Conservation (phyloP, 2,797 vertebrate genomes). For the Chelon labrosus region DNA sequence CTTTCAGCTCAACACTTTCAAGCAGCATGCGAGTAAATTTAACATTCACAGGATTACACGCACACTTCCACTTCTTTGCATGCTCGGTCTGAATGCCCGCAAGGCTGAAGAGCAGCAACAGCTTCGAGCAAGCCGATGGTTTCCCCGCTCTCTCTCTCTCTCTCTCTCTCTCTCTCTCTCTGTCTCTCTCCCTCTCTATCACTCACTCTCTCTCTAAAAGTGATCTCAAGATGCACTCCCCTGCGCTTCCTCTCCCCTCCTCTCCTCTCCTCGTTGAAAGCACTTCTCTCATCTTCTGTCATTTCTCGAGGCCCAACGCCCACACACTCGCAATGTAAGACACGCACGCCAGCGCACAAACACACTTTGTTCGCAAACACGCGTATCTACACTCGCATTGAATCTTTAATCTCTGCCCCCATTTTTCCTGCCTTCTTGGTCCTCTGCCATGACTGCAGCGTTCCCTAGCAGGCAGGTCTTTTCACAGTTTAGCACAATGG, state of each 20-base stretch:
- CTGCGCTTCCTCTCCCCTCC: constrained; percentile 33
- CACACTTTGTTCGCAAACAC: constrained; percentile 68
- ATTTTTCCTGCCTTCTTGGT: constrained; percentile 79
- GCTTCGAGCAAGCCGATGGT: constrained; percentile 19
- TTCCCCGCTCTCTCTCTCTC: background rate
- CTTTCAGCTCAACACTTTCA: constrained; percentile 11
- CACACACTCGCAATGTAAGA: constrained; percentile 58
- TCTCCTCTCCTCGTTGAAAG: constrained; percentile 59
- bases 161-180: too few relatives aligned
- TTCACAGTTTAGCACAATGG: constrained; percentile 75
- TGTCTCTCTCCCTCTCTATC: constrained; percentile 37
- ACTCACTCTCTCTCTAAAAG: constrained; percentile 29
- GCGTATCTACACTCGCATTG: constrained; percentile 66
- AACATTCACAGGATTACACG: constrained; percentile 26
- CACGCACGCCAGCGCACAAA: constrained; percentile 60
- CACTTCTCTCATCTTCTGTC: constrained; percentile 68
- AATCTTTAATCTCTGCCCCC: constrained; percentile 84
- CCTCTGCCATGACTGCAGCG: constrained; percentile 75
- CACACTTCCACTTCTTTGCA: constrained; percentile 7
- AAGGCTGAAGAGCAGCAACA: constrained; percentile 5
- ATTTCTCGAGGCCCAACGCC: constrained; percentile 66
- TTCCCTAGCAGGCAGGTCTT: constrained; percentile 74
- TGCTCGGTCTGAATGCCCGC: constrained; percentile 5
- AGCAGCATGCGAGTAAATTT: constrained; percentile 22
- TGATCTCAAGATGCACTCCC: constrained; percentile 51